Evolutionary conservation across 2,888 invertebrate genomes (phyloP).

Genomic region (Coremacera marginata): DNA sequence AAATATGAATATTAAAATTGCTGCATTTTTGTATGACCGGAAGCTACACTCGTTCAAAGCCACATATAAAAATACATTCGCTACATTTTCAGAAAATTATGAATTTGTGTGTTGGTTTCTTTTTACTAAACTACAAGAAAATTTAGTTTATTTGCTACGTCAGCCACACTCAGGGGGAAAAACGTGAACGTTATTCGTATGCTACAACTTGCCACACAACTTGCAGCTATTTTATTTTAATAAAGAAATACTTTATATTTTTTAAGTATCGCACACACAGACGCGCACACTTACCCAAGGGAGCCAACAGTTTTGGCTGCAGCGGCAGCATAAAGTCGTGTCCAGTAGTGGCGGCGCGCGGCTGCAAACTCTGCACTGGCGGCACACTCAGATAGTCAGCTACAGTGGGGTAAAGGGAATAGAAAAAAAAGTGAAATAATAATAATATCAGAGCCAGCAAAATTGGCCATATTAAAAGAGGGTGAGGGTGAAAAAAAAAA

Average conservation of each 20-base stretch:
- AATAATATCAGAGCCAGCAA: not conserved
- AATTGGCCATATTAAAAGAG: not conserved
- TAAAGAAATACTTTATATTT: constrained; percentile 10
- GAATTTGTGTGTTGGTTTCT: too few species aligned
- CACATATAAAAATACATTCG: too few species aligned
- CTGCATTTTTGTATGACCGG: too few species aligned
- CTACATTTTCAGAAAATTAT: too few species aligned
- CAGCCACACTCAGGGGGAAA: not conserved
- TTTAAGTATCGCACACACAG: constrained; percentile 13
- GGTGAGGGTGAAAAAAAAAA: not conserved
- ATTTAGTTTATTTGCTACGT: not conserved
- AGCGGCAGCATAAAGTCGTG: constrained; percentile 79
- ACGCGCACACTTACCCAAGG: constrained; percentile 61
- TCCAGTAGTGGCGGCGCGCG: constrained; percentile 79
- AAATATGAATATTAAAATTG: too few species aligned
- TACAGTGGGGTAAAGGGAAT: constrained; percentile 53
- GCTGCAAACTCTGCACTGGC: constrained; percentile 74
- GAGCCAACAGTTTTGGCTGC: constrained; percentile 76
- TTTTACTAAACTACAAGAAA: not conserved
- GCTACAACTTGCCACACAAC: not conserved
- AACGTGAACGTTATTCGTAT: not conserved
- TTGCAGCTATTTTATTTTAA: constrained; percentile 31
- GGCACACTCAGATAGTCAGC: constrained; percentile 72
- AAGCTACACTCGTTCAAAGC: too few species aligned
- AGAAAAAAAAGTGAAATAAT: not conserved